Evolutionary conservation across 92 coral and sea anemone genomes (phyloP).

Genomic region (Meandrina meandrites): DNA sequence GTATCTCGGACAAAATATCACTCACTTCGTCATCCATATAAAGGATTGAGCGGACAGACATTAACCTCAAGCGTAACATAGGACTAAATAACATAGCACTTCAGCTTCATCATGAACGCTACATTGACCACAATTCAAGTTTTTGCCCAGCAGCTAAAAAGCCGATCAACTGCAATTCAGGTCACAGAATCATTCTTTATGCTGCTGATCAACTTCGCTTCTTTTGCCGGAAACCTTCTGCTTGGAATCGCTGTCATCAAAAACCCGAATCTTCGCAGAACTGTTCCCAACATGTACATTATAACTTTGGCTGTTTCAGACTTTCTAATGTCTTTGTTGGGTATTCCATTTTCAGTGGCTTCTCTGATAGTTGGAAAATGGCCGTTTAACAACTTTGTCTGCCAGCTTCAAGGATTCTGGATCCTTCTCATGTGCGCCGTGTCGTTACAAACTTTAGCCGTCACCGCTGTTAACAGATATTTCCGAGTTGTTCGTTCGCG

Average conservation of each 20-base stretch:
- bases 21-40: not conserved
- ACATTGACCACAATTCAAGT: slow-evolving; percentile 27
- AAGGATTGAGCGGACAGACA: not conserved
- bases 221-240: slow-evolving; percentile 68
- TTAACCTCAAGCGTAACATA: not conserved
- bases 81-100: not conserved
- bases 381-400: slow-evolving; percentile 47
- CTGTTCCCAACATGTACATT: slow-evolving; percentile 70
- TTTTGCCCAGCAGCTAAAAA: slow-evolving; percentile 34
- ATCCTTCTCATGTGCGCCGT: slow-evolving; percentile 70
- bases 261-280: slow-evolving; percentile 65
- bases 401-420: slow-evolving; percentile 76
- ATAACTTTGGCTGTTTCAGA: slow-evolving; percentile 69
- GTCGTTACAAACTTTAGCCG: slow-evolving; percentile 69
- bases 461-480: slow-evolving; percentile 75
- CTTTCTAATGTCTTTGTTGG: slow-evolving; percentile 63
- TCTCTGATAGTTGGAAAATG: slow-evolving; percentile 59
- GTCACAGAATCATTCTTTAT: slow-evolving; percentile 55
- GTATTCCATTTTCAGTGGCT: slow-evolving; percentile 57
- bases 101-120: slow-evolving; percentile 1
- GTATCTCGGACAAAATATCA: not conserved
- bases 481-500: slow-evolving; percentile 58
- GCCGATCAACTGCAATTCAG: slow-evolving; percentile 29
- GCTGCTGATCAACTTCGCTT: slow-evolving; percentile 49
- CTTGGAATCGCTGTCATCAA: slow-evolving; percentile 61